Base-by-base conservation (phyloP, 2,113 vertebrate genomes). In the Eidolon helvum region DNA sequence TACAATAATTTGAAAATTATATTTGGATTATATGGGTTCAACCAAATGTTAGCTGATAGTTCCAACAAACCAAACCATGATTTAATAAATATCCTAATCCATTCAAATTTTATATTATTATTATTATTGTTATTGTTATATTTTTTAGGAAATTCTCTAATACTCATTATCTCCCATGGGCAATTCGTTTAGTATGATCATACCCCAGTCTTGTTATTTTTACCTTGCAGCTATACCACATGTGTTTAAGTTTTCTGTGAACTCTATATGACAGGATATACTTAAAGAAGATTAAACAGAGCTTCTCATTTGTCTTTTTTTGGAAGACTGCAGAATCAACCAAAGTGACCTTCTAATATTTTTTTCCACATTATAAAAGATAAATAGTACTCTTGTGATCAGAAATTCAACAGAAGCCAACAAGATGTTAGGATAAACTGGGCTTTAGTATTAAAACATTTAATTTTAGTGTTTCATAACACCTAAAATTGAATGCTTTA, bases 351-450 rank as follows among this genome's bases (percentile, higher is more conserved):
- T 95, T 69, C 69, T 15, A 21, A 28, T 12, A 43, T 30, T 48
- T 45, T 74, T 88, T 82, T 61, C 83, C 28, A 66, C 28, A 93
- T 24, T 71, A 72, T 55, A 87, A 71, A 66, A 92, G 33, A 84
- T 74, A 91, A 72, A 45, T 19, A 84, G 15, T 91, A 92, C 22
- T 92, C 59, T 77, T 90, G 40, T 43, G 38, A 92, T 96, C 38
- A 78, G 71, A 97, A 84, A 91, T 59, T 91, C 85, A 45, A 66
- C 0, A 95, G 83, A 87, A 95, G 45, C 28, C 61, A 94, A 77
- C 6, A 87, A 85, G 61, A 95, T 92, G 9, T 40, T 75, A 88
- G 50, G 97, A 63, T 94, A 91, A 95, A 86, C 15, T 74, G 57
- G 85, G 90, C 33, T 12, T 94, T 53, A 66, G 26, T 88, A 84